These are phyloP conservation scores for Pachymerium ferrugineum DNA, from an alignment of 2,888 invertebrate genomes.

Conservation along the genomic window DNA sequence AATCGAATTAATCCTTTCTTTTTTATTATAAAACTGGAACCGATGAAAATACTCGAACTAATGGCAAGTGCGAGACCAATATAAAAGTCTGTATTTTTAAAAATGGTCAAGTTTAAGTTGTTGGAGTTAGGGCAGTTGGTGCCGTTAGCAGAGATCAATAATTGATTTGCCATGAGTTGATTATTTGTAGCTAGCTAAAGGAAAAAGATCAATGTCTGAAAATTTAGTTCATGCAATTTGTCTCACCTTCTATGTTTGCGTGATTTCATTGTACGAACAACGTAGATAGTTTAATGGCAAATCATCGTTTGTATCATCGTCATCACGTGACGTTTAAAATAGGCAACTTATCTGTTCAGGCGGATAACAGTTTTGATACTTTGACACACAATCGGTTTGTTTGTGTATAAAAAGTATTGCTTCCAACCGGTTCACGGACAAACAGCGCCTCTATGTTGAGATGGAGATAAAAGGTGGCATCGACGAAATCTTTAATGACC, in stretches of 20 bases:
- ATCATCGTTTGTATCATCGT: not conserved
- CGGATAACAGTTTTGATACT: no score
- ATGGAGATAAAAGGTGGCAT: no score
- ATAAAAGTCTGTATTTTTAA: slow-evolving; percentile 53
- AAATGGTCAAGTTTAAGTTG: not conserved
- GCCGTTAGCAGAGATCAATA: not conserved
- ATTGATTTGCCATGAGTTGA: not conserved
- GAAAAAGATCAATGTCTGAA: no score
- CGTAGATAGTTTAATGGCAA: not conserved
- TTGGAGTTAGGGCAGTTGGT: not conserved
- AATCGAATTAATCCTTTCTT: slow-evolving; percentile 69
- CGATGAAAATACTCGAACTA: slow-evolving; percentile 75
- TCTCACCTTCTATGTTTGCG: not conserved
- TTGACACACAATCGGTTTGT: no score
- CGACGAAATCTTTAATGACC: no score
- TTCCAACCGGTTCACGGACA: no score
- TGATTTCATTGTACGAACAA: not conserved
- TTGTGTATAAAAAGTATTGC: no score
- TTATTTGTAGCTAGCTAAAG: no score
- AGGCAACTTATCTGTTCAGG: no score
- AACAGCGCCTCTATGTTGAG: no score
- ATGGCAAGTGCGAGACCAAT: slow-evolving; percentile 71
- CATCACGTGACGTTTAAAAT: not conserved
- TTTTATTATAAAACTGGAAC: slow-evolving; percentile 79
- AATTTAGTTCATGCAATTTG: not conserved